Evolutionary conservation across 2,797 vertebrate genomes (phyloP).

Genomic region (Melanotaenia boesemani): DNA sequence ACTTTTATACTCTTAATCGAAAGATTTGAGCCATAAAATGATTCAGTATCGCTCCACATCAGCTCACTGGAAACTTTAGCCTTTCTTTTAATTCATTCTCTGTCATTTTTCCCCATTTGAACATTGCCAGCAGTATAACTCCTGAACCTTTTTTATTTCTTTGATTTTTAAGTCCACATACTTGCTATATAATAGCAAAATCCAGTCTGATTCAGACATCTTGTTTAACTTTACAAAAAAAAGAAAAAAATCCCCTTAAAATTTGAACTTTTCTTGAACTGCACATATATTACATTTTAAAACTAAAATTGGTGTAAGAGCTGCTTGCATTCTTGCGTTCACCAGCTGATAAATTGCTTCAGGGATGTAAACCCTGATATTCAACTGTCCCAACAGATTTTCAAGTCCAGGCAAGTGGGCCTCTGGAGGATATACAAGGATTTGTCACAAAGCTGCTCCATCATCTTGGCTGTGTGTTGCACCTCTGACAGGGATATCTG

Average conservation of each 20-base stretch:
- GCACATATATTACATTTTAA: not conserved
- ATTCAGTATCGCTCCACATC: too few relatives aligned
- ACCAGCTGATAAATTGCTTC: constrained; percentile 48
- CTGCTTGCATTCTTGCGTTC: not conserved
- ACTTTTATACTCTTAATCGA: too few relatives aligned
- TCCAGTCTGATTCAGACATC: too few relatives aligned
- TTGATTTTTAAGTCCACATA: too few relatives aligned
- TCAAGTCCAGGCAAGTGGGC: constrained; percentile 46
- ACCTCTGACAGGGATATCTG: constrained; percentile 28
- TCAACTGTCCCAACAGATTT: constrained; percentile 37
- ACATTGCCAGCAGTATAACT: too few relatives aligned
- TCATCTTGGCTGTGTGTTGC: constrained; percentile 51
- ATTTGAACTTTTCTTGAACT: not conserved
- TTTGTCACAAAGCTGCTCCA: constrained; percentile 52
- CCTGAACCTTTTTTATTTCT: too few relatives aligned
- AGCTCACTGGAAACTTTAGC: too few relatives aligned
- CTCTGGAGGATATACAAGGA: constrained; percentile 52
- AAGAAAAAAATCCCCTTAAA: not conserved
- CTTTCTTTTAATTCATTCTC: too few relatives aligned
- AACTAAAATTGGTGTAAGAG: not conserved
- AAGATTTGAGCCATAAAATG: too few relatives aligned
- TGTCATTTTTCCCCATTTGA: too few relatives aligned
- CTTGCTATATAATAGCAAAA: too few relatives aligned
- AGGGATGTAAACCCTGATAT: constrained; percentile 41
- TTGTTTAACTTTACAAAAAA: not conserved